Evolutionary conservation across 2,888 invertebrate species (phyloP), one percentile per base, ranked within the genome.

Genomic region (Caenorhabditis becei): DNA sequence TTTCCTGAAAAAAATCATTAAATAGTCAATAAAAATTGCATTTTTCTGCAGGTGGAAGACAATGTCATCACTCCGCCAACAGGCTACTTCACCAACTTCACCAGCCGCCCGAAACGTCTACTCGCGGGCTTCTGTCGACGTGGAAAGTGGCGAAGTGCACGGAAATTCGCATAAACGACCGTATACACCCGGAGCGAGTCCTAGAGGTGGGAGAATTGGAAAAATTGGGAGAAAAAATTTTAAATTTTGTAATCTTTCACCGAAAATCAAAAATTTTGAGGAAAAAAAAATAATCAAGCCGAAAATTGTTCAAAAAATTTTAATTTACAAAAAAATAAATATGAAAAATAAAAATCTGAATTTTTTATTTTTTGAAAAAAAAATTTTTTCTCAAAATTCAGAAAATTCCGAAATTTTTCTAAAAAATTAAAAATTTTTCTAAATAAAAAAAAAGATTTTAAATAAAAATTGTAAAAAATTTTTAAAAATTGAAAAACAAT

Each of bases 31-130:
- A n/a, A n/a, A n/a, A n/a, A n/a, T n/a, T n/a, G n/a, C n/a, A n/a
- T n/a, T n/a, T 41, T 41, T 10, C 16, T 41, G 41, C 75, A 84
- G 84, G 78, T 84, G 84, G 81, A 79, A 80, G 65, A 81, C 81
- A 71, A 84, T 84, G 84, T 83, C 84, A 65, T 84, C 84, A 51
- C 77, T 84, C 3, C 79, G 82, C 47, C 83, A 81, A 61, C 67
- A 78, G 56, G 70, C 81, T 44, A 79, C 84, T 11, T 66, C 72
- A 20, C 65, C 72, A 62, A 66, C 74, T 26, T 74, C 72, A 16
- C 72, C 79, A n/a, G 66, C 62, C 26, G 67, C 79, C 7, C 58
- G 70, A 1, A 80, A 80, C 65, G 69, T 75, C n/a, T 80, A 80
- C 28, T 80, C 80, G 32, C 62, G 75, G 5, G 72, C 26, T 2